phyloP scores from a whole-genome alignment of 2,888 invertebrate genomes.

The Cotesia congregata region DNA sequence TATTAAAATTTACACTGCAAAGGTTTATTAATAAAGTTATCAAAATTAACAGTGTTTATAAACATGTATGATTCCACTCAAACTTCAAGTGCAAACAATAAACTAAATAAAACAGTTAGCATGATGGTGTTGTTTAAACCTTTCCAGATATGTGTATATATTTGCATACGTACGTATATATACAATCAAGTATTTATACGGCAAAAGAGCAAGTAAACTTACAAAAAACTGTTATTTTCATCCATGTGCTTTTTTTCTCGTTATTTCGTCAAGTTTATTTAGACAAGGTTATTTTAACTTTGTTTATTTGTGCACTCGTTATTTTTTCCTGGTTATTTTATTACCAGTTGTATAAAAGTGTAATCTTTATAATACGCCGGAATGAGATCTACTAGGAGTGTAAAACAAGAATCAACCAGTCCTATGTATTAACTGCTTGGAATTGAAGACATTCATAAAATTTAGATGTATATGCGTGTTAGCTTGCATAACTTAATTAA shows the following conservation, averaged over 20 bases:
- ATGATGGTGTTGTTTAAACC: neutral
- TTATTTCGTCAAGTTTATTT: neutral
- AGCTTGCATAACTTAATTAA: conserved; percentile 59
- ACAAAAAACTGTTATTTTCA: neutral
- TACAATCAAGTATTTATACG: neutral
- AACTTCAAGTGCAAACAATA: neutral
- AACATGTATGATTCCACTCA: neutral
- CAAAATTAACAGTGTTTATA: neutral
- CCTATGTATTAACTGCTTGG: conserved; percentile 42
- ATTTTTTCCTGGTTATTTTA: neutral
- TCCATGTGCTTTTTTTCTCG: neutral
- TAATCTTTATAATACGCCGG: neutral
- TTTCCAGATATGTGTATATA: neutral
- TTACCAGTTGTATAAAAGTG: neutral
- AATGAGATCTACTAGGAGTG: conserved; percentile 25
- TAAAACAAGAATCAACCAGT: conserved; percentile 49
- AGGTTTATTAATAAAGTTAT: no score
- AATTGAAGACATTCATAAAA: conserved; percentile 44
- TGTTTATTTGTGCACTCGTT: neutral
- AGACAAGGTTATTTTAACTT: neutral
- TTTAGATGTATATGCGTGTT: conserved; percentile 32
- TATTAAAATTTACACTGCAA: no score
- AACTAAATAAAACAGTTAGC: neutral
- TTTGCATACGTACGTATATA: neutral
- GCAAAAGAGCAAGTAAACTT: neutral